Base-by-base conservation (phyloP, 2,113 vertebrate genomes). In the Laticauda laticaudata region DNA sequence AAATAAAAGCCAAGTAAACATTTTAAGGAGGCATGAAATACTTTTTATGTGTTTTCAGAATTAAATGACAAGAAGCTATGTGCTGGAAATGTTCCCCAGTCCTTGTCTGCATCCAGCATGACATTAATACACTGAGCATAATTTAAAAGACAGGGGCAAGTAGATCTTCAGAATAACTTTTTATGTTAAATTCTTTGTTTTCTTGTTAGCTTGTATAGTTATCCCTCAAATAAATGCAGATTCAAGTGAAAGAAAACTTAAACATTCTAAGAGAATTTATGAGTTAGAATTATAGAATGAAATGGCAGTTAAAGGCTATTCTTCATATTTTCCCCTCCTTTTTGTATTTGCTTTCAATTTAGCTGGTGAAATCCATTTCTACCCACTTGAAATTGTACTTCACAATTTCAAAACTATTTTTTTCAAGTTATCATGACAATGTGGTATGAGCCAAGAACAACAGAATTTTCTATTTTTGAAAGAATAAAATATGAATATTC, bases 371-470 rank as follows among this genome's bases (percentile, higher is more conserved):
- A 95, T 39, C 39, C 87, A 29, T 90, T 91, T 94, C 86, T 48
- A 89, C 45, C 54, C 93, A 75, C 85, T 75, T 45, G 69, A 69
- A 92, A 69, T 51, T 86, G 43, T 86, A 90, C 89, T 95, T 91
- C 87, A 94, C 86, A 93, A 96, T 92, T 94, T 97, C 94, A 91
- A 94, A 95, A 94, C 61, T 94, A 95, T 93, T 95, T 96, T 43
- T 96, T 92, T 91, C 91, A 89, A 69, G 92, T 57, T 92, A 91
- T 14, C 88, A 86, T 5, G 91, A 93, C 95, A 94, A 97, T 93
- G 88, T 92, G 34, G 93, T 92, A 95, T 54, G 95, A 94, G 86
- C 92, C 93, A 94, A 57, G 85, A 15, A 15, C 88, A 94, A 12
- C 39, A 96, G 45, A 94, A 93, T 90, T 90, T 59, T 91, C 26